These are phyloP conservation scores for Chrysoperla carnea DNA, from an alignment of 1,140 invertebrate species.

Conservation along the genomic window DNA sequence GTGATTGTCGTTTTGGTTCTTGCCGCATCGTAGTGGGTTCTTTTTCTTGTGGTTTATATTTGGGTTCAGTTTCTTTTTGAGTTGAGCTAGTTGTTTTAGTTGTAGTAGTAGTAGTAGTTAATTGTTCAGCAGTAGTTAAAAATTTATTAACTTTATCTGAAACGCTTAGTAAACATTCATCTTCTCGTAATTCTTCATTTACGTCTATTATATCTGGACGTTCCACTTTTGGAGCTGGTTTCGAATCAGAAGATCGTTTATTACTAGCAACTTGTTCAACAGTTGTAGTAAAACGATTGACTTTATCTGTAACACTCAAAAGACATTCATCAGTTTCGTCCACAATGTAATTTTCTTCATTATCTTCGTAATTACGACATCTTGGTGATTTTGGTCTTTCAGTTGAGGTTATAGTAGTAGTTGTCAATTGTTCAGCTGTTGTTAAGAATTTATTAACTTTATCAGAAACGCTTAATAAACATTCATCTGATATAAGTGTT, in stretches of 20 bases:
- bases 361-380: slow-evolving; percentile 8
- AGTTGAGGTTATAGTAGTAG: slow-evolving; percentile 9
- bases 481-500: slow-evolving; percentile 37
- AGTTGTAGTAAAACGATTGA: slow-evolving; percentile 27
- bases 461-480: slow-evolving; percentile 40
- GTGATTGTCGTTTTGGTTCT: neutral
- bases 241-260: slow-evolving; percentile 6
- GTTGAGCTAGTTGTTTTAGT: neutral
- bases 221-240: slow-evolving; percentile 23
- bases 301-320: slow-evolving; percentile 31
- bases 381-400: slow-evolving; percentile 13
- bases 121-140: slow-evolving; percentile 34
- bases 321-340: slow-evolving; percentile 22
- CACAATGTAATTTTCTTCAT: slow-evolving; percentile 10
- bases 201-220: slow-evolving; percentile 29
- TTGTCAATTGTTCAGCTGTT: slow-evolving; percentile 35
- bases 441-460: slow-evolving; percentile 43
- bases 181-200: slow-evolving; percentile 30
- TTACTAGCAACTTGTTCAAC: slow-evolving; percentile 21
- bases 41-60: neutral
- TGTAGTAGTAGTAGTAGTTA: slow-evolving; percentile 15
- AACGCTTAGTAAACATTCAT: slow-evolving; percentile 34
- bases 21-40: neutral
- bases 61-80: slow-evolving; percentile 1
- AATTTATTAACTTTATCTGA: slow-evolving; percentile 42